Percentiles rank a stretch among this genome's conserved stretches.
These are phyloP conservation scores for Spermophilus dauricus DNA, from an alignment of 2,113 vertebrate species.

Conservation along the genomic window DNA sequence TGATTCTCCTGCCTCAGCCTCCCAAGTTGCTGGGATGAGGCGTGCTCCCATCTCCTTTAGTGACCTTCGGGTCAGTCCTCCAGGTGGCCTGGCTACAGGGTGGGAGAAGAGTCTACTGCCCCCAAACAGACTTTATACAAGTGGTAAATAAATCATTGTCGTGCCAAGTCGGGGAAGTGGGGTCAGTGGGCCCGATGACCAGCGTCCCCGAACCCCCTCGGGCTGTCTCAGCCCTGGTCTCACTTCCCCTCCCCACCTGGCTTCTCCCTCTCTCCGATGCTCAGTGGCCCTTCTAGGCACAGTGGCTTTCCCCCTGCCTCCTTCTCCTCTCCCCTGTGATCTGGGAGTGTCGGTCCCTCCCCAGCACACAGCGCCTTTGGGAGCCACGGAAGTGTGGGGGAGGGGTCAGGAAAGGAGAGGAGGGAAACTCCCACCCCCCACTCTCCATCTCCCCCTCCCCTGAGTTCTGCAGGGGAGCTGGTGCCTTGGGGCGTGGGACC, in stretches of 20 bases:
- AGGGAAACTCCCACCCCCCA: not conserved
- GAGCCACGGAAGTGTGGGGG: not conserved
- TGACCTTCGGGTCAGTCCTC: not conserved
- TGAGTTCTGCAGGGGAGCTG: not conserved
- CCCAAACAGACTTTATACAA: not conserved
- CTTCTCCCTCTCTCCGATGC: not conserved
- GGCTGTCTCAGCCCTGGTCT: fast-evolving
- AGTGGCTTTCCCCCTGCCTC: not conserved
- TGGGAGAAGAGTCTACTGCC: not conserved
- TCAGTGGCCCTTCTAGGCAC: not conserved
- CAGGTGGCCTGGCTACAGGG: not conserved
- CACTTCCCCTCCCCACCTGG: not conserved
- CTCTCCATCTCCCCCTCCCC: not conserved
- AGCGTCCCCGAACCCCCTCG: fast-evolving
- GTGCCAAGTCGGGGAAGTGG: not conserved
- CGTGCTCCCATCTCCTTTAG: not conserved
- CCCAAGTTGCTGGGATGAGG: not conserved
- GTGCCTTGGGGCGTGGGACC: too few relatives aligned
- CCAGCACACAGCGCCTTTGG: not conserved
- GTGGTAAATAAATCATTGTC: not conserved
- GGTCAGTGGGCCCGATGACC: not conserved
- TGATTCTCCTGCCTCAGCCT: not conserved
- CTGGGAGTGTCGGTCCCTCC: not conserved
- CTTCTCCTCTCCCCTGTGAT: not conserved
- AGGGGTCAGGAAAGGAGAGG: not conserved